Conservation (phyloP, 2,888 invertebrate genomes). For the Tethea ocularis region DNA sequence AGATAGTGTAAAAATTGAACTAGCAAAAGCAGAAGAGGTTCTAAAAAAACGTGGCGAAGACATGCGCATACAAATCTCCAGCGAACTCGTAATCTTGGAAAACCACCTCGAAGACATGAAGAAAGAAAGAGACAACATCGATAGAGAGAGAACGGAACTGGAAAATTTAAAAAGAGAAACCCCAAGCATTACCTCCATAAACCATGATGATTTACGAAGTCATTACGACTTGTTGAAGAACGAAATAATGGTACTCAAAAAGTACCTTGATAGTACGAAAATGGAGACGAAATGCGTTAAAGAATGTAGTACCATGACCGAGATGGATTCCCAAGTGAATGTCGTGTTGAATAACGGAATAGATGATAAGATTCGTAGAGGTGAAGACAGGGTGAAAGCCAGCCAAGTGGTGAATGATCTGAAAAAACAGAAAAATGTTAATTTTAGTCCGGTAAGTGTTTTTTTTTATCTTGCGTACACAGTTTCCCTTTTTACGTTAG, state of each 20-base stretch:
- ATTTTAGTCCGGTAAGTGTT: slow-evolving; percentile 59
- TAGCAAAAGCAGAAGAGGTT: slow-evolving; percentile 58
- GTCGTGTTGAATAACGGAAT: slow-evolving; percentile 56
- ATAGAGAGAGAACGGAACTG: slow-evolving; percentile 52
- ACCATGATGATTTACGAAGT: slow-evolving; percentile 36
- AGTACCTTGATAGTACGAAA: slow-evolving; percentile 50
- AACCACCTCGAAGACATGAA: slow-evolving; percentile 58
- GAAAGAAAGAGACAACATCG: slow-evolving; percentile 58
- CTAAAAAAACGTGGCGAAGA: slow-evolving; percentile 63
- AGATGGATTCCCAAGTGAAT: slow-evolving; percentile 38
- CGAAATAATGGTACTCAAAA: slow-evolving; percentile 54
- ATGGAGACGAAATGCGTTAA: slow-evolving; percentile 48
- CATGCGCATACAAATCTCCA: slow-evolving; percentile 63
- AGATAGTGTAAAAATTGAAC: slow-evolving; percentile 55
- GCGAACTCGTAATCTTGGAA: slow-evolving; percentile 60
- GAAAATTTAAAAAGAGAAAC: slow-evolving; percentile 34
- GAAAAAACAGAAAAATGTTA: slow-evolving; percentile 71
- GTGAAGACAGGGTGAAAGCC: slow-evolving; percentile 41
- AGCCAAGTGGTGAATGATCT: slow-evolving; percentile 67
- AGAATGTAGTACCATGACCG: slow-evolving; percentile 57
- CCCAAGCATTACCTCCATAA: slow-evolving; percentile 27
- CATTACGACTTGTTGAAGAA: slow-evolving; percentile 58
- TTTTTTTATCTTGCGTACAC: background rate
- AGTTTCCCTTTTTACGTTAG: background rate
- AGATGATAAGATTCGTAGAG: slow-evolving; percentile 27